Conservation (phyloP, 2,113 vertebrate species). For the Aphyosemion australe region DNA sequence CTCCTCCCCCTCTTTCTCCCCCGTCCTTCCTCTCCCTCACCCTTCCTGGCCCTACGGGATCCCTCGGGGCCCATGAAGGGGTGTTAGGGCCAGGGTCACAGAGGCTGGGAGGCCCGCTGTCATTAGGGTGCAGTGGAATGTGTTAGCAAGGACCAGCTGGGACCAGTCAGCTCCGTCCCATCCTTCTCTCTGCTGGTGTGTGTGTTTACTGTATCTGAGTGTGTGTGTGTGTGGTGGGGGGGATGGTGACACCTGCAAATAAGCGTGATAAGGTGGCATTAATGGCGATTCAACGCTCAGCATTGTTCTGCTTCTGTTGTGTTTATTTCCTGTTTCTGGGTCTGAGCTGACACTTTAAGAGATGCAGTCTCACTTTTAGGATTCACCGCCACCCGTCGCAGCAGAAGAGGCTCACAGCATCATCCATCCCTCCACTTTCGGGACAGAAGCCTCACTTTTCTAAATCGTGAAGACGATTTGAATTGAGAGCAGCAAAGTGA, state of each 20-base stretch:
- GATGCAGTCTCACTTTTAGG: slow-evolving; percentile 12
- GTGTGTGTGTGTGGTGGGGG: slow-evolving; percentile 19
- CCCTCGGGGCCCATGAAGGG: slow-evolving; percentile 80
- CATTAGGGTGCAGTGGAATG: slow-evolving; percentile 87
- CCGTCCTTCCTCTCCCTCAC: slow-evolving; percentile 60
- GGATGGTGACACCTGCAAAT: slow-evolving; percentile 45
- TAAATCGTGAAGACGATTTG: slow-evolving; percentile 8
- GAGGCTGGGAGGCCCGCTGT: slow-evolving; percentile 75
- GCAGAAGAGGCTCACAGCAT: background rate
- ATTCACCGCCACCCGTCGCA: slow-evolving; percentile 8
- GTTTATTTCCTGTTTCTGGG: slow-evolving; percentile 6
- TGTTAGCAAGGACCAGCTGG: slow-evolving; percentile 84
- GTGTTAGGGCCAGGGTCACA: slow-evolving; percentile 79
- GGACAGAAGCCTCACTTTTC: slow-evolving; percentile 3
- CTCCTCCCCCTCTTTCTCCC: slow-evolving; percentile 55
- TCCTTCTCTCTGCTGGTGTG: slow-evolving; percentile 58
- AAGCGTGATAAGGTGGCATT: slow-evolving; percentile 26
- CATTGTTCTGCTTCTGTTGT: slow-evolving; percentile 5
- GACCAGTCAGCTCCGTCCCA: slow-evolving; percentile 69
- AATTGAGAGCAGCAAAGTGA: slow-evolving; percentile 17
- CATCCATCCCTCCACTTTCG: background rate
- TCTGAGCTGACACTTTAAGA: slow-evolving; percentile 10
- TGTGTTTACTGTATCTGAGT: slow-evolving; percentile 38
- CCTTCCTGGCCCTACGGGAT: slow-evolving; percentile 66
- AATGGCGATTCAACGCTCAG: slow-evolving; percentile 7